These are phyloP conservation scores for Tortricodes alternella DNA, from an alignment of 2,888 invertebrate species.

Conservation along the genomic window DNA sequence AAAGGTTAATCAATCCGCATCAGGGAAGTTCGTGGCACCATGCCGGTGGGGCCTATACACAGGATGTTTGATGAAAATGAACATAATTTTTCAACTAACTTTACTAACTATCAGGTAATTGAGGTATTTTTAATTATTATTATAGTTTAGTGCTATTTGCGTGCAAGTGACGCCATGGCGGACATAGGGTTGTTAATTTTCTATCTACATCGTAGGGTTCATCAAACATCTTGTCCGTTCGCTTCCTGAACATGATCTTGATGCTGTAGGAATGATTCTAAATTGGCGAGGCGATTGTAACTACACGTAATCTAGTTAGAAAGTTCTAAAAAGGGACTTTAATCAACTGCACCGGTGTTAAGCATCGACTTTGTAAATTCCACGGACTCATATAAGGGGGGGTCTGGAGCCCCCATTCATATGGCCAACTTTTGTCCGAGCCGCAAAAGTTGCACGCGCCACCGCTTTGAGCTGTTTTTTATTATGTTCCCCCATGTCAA, in stretches of 20 bases:
- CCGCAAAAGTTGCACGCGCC: no score
- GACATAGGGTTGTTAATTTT: slow-evolving; percentile 33
- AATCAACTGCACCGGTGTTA: slow-evolving; percentile 53
- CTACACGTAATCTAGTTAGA: slow-evolving; percentile 66
- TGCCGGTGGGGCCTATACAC: slow-evolving; percentile 52
- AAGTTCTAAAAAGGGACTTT: slow-evolving; percentile 69
- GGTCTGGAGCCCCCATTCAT: no score
- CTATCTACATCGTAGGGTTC: slow-evolving; percentile 37
- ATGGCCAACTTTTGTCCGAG: no score
- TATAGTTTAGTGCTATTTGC: slow-evolving; percentile 45
- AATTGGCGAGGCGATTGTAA: slow-evolving; percentile 65
- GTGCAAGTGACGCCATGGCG: slow-evolving; percentile 43
- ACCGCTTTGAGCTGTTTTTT: no score
- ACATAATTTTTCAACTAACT: slow-evolving; percentile 45
- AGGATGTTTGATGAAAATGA: slow-evolving; percentile 72
- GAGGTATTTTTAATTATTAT: slow-evolving; percentile 44
- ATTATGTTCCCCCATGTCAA: no score
- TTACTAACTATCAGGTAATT: slow-evolving; percentile 51
- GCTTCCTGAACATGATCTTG: slow-evolving; percentile 51
- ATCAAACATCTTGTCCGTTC: slow-evolving; percentile 74
- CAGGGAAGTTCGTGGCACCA: slow-evolving; percentile 19
- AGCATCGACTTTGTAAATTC: slow-evolving; percentile 9
- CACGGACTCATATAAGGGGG: no score
- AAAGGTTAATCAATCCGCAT: not conserved
- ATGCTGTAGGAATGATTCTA: slow-evolving; percentile 57